Conservation (phyloP, 2,888 invertebrate genomes). For the Ectobius pallidus region DNA sequence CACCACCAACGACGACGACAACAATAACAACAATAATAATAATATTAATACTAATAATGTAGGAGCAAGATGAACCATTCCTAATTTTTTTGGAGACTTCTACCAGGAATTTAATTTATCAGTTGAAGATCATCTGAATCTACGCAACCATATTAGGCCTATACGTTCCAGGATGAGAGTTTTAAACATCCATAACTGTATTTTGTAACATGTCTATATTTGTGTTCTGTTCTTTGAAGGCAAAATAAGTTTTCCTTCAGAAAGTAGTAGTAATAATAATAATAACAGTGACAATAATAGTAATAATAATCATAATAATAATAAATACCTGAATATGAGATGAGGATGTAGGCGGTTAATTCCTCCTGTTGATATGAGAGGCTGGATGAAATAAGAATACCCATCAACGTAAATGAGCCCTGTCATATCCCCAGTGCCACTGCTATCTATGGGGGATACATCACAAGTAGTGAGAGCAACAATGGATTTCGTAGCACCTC, state of each 20-base stretch:
- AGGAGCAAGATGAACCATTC: no score
- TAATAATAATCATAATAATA: constrained; percentile 5
- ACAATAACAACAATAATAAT: no score
- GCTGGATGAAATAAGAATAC: constrained; percentile 60
- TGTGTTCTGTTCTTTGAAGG: no score
- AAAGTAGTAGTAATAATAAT: not conserved
- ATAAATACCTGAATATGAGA: not conserved
- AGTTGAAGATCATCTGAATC: no score
- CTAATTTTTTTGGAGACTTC: no score
- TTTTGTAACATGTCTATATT: no score
- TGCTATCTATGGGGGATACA: not conserved
- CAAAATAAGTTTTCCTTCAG: not conserved
- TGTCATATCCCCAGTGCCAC: constrained; percentile 57
- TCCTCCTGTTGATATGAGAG: constrained; percentile 49
- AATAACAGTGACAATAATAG: constrained; percentile 9
- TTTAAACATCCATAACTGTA: no score
- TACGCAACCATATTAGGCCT: no score
- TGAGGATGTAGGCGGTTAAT: constrained; percentile 29
- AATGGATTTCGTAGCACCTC: constrained; percentile 51
- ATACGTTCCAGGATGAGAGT: no score
- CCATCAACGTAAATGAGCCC: constrained; percentile 59
- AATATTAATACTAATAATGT: no score
- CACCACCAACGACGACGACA: no score
- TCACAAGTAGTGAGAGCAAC: constrained; percentile 62
- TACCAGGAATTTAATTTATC: no score